phyloP scores from a whole-genome alignment of 1,140 invertebrate species.

The Drosophila sulfurigaster region DNA sequence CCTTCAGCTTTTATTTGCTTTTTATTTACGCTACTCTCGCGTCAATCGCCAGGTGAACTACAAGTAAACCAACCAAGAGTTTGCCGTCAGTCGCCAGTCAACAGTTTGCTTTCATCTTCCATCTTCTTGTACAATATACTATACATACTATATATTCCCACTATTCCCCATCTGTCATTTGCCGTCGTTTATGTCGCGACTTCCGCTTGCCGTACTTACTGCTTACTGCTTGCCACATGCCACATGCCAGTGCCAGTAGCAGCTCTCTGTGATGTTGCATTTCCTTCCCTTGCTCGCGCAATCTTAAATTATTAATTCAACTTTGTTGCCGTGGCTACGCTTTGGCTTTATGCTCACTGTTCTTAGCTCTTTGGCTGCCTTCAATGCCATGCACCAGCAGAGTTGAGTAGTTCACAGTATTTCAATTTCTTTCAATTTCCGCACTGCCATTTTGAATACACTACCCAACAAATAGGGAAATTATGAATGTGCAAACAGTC shows the following conservation, averaged over 20 bases:
- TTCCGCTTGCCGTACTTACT: constrained; percentile 7
- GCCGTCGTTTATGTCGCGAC: constrained; percentile 19
- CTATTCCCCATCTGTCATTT: not conserved
- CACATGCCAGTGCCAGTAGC: not conserved
- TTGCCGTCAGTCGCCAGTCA: not conserved
- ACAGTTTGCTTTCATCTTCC: not conserved
- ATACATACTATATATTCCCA: too few relatives aligned
- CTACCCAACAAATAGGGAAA: not conserved
- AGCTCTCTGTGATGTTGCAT: constrained; percentile 25
- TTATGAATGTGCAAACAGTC: too few relatives aligned
- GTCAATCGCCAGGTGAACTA: constrained; percentile 24
- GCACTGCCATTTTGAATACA: constrained; percentile 33
- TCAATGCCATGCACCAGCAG: constrained; percentile 28
- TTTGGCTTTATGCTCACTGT: constrained; percentile 5
- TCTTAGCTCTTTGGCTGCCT: not conserved
- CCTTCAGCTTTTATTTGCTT: constrained; percentile 18
- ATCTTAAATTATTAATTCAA: constrained; percentile 51
- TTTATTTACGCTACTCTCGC: constrained; percentile 26
- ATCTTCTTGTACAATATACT: not conserved
- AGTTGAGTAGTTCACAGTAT: constrained; percentile 7
- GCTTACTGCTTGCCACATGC: not conserved
- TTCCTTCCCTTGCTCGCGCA: constrained; percentile 2
- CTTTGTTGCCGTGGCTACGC: constrained; percentile 13
- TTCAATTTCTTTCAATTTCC: constrained; percentile 61
- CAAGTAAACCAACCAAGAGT: constrained; percentile 15